Evolutionary conservation across 2,888 invertebrate species (phyloP), one percentile per base, ranked within the genome.

Genomic region (Drosophila paranaensis): DNA sequence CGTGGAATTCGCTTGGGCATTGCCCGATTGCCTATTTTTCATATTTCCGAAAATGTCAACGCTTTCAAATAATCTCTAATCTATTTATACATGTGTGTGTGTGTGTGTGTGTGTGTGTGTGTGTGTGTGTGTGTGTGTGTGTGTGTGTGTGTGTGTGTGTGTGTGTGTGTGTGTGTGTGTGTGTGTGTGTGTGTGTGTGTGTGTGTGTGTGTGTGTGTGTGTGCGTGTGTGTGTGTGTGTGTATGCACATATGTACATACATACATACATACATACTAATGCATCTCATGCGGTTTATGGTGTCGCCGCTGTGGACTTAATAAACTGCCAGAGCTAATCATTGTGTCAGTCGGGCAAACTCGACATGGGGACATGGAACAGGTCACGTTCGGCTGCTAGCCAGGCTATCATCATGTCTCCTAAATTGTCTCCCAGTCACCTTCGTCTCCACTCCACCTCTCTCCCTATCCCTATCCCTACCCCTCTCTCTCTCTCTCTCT

Each of bases 381-480:
- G 69, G 63, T 69, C 74, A 74, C 71, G 74, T 74, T 56, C 54
- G 45, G 35, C 39, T 64, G 63, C 27, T 68, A 53, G 70, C 64
- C 60, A 62, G 57, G 54, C 62, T 73, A 69, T 69, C 56, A 54
- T 53, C 56, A 54, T 53, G 60, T 64, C 74, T 60, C 61, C 63
- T 42, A 55, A 60, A 70, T 64, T 60, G 57, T 58, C 63, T 45
- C 53, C 40, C 58, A 50, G 43, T 51, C 45, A 53, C 46, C 13
- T 27, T 10, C 39, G 2, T 6, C 33, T 11, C 0, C n/a, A n/a
- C n/a, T n/a, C n/a, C n/a, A n/a, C n/a, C 20, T 20, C 20, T 20
- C 20, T 20, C 20, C 2, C 20, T 20, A 1, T 20, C 20, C 2
- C 20, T 20, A n/a, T n/a, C n/a, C n/a, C 20, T 20, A 1, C 20